Conservation (phyloP, 2,888 invertebrate species). For the Apotomis turbidana region DNA sequence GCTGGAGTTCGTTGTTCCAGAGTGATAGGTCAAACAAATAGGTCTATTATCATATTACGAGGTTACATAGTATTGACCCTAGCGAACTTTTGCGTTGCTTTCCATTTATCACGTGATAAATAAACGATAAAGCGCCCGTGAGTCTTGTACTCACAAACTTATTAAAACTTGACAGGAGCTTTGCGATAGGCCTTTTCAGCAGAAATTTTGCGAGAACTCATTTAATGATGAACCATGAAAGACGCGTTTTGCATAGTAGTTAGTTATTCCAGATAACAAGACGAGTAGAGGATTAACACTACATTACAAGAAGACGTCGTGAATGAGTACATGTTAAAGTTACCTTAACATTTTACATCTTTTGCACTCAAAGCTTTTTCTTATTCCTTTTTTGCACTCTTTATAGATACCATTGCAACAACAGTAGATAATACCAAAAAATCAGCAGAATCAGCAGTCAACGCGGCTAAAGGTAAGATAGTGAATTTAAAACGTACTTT, state of each 20-base stretch:
- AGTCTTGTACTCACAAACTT: no score
- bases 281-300: background rate
- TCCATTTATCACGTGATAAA: no score
- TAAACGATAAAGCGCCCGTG: no score
- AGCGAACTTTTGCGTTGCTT: no score
- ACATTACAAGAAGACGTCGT: constrained; percentile 2
- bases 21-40: no score
- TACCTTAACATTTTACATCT: background rate
- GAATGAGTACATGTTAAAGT: constrained; percentile 5
- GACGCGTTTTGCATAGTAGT: background rate
- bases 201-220: no score
- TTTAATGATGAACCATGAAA: background rate
- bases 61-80: no score
- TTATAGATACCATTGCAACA: constrained; percentile 71
- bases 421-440: constrained; percentile 77
- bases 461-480: constrained; percentile 71
- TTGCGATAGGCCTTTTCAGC: no score
- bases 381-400: constrained; percentile 44
- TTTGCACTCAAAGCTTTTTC: constrained; percentile 18
- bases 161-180: no score
- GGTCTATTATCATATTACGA: no score
- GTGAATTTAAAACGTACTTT: background rate
- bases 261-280: constrained; percentile 14
- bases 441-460: constrained; percentile 75
- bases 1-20: background rate